phyloP scores from a whole-genome alignment of 2,113 vertebrate genomes.

The Syngnathoides biaculeatus region DNA sequence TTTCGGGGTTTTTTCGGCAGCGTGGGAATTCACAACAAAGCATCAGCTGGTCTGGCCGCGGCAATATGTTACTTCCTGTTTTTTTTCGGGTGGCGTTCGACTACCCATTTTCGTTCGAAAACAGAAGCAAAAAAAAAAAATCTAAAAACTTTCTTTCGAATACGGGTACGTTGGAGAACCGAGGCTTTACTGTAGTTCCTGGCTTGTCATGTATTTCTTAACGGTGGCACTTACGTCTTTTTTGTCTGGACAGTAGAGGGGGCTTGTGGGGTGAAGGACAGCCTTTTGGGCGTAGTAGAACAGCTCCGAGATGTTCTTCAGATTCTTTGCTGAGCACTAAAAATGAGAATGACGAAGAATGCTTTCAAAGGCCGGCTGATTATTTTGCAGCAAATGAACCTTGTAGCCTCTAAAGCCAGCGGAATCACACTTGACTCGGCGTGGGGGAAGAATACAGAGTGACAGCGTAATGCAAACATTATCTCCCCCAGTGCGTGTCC shows the following conservation, averaged over 20 bases:
- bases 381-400: neutral
- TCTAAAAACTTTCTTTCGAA: no score
- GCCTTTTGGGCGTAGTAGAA: slow-evolving; percentile 99
- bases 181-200: no score
- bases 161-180: no score
- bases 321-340: slow-evolving; percentile 95
- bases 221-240: slow-evolving; percentile 78
- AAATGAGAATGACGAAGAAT: slow-evolving; percentile 10
- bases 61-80: no score
- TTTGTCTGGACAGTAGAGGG: slow-evolving; percentile 93
- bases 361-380: neutral
- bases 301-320: slow-evolving; percentile 98
- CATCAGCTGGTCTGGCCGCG: no score
- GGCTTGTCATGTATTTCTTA: neutral
- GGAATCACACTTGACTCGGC: neutral
- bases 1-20: no score
- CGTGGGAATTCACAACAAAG: no score
- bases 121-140: no score
- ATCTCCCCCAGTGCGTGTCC: neutral
- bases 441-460: neutral
- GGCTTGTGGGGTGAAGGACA: slow-evolving; percentile 94
- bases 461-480: slow-evolving; percentile 9
- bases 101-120: no score
- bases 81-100: no score
- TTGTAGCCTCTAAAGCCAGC: neutral